Percentiles rank a stretch among this genome's conserved stretches.
phyloP scores from a whole-genome alignment of 2,888 invertebrate genomes.

The Morpho deidamia region DNA sequence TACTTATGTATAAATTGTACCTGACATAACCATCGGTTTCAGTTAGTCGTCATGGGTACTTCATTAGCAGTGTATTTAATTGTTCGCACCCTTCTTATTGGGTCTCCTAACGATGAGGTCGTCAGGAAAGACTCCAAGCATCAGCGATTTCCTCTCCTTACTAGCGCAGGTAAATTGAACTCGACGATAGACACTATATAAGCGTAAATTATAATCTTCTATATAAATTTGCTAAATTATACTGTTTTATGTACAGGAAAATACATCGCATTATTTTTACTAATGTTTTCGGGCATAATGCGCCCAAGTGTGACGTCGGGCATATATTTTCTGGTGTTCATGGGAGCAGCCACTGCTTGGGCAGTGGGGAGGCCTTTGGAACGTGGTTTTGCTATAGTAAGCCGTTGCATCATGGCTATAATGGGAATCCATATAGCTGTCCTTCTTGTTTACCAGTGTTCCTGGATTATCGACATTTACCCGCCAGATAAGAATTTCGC shows the following conservation, averaged over 20 bases:
- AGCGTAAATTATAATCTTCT: neutral
- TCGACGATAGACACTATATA: too few relatives aligned
- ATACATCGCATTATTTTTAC: conserved; percentile 80
- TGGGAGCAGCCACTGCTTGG: conserved; percentile 92
- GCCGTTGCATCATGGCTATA: conserved; percentile 85
- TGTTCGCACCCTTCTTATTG: conserved; percentile 42
- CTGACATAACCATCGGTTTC: conserved; percentile 28
- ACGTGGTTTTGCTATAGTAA: conserved; percentile 86
- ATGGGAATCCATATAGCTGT: conserved; percentile 85
- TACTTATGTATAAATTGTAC: neutral
- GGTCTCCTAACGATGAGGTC: conserved; percentile 24
- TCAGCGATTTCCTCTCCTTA: conserved; percentile 55
- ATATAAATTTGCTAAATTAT: neutral
- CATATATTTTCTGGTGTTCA: conserved; percentile 91
- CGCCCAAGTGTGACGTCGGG: conserved; percentile 90
- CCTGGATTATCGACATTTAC: conserved; percentile 86
- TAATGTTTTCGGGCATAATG: conserved; percentile 86
- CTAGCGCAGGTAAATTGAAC: conserved; percentile 49
- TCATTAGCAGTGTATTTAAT: conserved; percentile 50
- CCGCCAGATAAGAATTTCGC: conserved; percentile 83
- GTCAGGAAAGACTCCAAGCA: conserved; percentile 45
- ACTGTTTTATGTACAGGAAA: conserved; percentile 70
- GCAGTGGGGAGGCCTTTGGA: conserved; percentile 87
- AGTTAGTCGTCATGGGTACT: conserved; percentile 47
- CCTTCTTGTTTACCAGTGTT: conserved; percentile 90